A percentile compares a stretch with the other conserved stretches of the same genome.
These are phyloP conservation scores for Archocentrus centrarchus DNA, from an alignment of 2,113 vertebrate species.

Conservation along the genomic window DNA sequence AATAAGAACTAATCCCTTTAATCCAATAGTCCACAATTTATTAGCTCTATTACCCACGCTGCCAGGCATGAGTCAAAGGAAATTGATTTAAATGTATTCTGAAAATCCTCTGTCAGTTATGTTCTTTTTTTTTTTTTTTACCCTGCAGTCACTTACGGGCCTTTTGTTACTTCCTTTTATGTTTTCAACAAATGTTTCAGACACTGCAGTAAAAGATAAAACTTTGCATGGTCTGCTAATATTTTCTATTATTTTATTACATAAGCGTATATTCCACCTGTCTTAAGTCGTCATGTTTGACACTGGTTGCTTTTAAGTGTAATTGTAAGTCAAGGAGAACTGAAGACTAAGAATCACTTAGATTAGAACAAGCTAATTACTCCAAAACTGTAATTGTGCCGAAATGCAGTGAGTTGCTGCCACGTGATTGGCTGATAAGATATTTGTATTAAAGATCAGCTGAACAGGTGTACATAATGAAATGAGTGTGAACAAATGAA, in stretches of 20 bases:
- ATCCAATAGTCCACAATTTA: constrained; percentile 14
- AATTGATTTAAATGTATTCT: constrained; percentile 29
- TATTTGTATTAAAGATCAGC: background rate
- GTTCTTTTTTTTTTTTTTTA: background rate
- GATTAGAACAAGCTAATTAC: no score
- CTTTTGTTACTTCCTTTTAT: background rate
- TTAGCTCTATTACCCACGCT: background rate
- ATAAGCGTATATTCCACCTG: background rate
- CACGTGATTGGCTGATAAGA: background rate
- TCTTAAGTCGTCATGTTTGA: no score
- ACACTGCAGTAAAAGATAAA: background rate
- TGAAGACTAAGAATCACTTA: no score
- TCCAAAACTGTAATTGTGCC: background rate
- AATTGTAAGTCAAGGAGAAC: no score
- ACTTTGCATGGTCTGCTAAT: background rate
- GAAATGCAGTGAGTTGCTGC: background rate
- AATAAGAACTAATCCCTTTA: constrained; percentile 17
- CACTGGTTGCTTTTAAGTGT: background rate
- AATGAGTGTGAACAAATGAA: background rate
- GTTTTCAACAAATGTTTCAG: background rate
- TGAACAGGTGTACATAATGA: background rate
- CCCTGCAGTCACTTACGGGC: background rate
- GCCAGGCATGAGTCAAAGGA: constrained; percentile 6
- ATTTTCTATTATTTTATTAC: background rate
- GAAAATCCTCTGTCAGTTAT: constrained; percentile 17